Conservation (phyloP, 2,797 vertebrate species). For the Meriones psammophilus region DNA sequence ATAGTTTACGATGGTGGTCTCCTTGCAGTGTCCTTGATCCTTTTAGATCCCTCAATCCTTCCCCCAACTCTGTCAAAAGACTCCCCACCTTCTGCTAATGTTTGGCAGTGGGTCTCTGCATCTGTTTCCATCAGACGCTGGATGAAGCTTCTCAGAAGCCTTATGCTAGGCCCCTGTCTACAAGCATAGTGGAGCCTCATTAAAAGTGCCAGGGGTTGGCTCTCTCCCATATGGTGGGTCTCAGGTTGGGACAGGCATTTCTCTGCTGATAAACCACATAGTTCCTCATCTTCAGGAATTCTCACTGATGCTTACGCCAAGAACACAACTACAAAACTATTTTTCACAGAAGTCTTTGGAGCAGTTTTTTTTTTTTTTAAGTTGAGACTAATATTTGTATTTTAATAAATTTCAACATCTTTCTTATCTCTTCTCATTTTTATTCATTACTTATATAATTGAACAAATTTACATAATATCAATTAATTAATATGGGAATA, state of each 20-base stretch:
- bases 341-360: not conserved
- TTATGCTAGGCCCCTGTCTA: too few relatives aligned
- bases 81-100: too few relatives aligned
- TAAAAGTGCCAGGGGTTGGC: too few relatives aligned
- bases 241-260: too few relatives aligned
- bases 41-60: not conserved
- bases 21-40: too few relatives aligned
- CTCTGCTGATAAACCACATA: not conserved
- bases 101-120: too few relatives aligned
- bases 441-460: slow-evolving; percentile 46
- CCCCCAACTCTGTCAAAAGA: too few relatives aligned
- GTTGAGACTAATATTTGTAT: slow-evolving; percentile 2
- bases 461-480: slow-evolving; percentile 38
- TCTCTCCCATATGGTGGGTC: too few relatives aligned
- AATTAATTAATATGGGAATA: slow-evolving; percentile 60
- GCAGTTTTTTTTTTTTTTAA: slow-evolving; percentile 40
- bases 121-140: too few relatives aligned
- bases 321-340: not conserved
- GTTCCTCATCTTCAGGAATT: not conserved
- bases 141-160: too few relatives aligned
- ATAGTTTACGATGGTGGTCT: too few relatives aligned
- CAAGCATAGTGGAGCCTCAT: too few relatives aligned
- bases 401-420: slow-evolving; percentile 62
- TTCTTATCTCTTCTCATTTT: not conserved
- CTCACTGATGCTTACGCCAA: slow-evolving; percentile 4